These are phyloP conservation scores for Gila robusta DNA, from an alignment of 2,797 vertebrate species.

Conservation along the genomic window DNA sequence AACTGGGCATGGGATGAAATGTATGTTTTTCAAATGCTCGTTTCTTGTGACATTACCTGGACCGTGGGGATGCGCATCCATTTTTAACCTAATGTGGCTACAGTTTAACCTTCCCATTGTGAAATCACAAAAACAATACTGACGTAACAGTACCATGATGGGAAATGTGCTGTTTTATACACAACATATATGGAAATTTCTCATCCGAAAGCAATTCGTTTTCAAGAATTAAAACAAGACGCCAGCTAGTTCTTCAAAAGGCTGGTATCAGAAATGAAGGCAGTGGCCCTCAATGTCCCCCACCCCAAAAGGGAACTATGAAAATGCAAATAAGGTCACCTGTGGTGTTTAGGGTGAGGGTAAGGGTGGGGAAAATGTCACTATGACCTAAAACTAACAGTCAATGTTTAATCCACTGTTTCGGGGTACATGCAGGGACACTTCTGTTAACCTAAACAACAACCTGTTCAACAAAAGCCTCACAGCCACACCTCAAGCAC, in stretches of 20 bases:
- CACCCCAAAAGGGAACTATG: conserved; percentile 24
- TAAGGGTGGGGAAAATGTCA: conserved; percentile 23
- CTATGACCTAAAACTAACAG: conserved; percentile 50
- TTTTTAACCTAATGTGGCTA: not conserved
- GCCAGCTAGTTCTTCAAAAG: conserved; percentile 21
- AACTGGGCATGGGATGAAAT: conserved; percentile 41
- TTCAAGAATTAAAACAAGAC: conserved; percentile 29
- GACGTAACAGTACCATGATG: conserved; percentile 33
- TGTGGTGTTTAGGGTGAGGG: conserved; percentile 45
- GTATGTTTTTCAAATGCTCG: not conserved
- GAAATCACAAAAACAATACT: conserved; percentile 32
- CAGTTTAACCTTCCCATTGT: conserved; percentile 10
- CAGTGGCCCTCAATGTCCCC: conserved; percentile 11
- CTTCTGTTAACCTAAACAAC: conserved; percentile 57
- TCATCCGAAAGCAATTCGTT: conserved; percentile 24
- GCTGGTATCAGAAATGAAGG: conserved; percentile 47
- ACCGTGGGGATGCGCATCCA: not conserved
- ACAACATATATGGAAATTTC: conserved; percentile 25
- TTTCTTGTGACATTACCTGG: conserved; percentile 7
- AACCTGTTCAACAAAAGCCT: conserved; percentile 47
- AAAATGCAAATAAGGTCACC: conserved; percentile 49
- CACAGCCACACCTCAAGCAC: conserved; percentile 25
- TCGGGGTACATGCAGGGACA: conserved; percentile 38
- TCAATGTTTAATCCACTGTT: conserved; percentile 37
- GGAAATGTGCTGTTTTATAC: conserved; percentile 28